Percentiles rank a stretch among this genome's conserved stretches.
Evolutionary conservation across 2,888 invertebrate genomes (phyloP).

Genomic region (Lepidocyrtinus sp.): DNA sequence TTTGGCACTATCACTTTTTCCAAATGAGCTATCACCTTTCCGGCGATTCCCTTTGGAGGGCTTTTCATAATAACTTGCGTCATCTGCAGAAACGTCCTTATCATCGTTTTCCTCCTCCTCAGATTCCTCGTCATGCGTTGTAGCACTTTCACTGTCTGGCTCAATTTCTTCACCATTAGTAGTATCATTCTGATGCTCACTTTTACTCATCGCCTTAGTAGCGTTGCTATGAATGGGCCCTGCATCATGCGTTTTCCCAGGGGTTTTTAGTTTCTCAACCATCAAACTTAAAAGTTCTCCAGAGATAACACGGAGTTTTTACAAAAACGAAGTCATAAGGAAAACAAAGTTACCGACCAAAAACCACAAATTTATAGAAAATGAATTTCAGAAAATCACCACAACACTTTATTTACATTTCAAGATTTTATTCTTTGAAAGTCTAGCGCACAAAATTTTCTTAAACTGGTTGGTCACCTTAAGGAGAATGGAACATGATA

Average conservation of each 20-base stretch:
- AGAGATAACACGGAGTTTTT: no score
- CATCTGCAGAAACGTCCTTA: conserved; percentile 21
- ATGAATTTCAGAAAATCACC: neutral
- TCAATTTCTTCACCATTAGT: conserved; percentile 35
- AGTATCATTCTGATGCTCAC: conserved; percentile 46
- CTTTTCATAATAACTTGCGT: conserved; percentile 22
- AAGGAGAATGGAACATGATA: neutral
- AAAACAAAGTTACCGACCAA: no score
- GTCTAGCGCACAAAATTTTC: no score
- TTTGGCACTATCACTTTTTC: conserved; percentile 45
- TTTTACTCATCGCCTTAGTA: conserved; percentile 55
- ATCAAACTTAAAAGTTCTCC: conserved; percentile 14
- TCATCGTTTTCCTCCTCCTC: conserved; percentile 42
- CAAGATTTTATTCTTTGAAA: no score
- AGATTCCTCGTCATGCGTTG: conserved; percentile 38
- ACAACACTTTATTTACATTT: neutral
- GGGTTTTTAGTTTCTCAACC: conserved; percentile 50
- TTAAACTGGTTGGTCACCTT: neutral
- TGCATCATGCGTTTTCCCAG: conserved; percentile 46
- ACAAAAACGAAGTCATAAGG: neutral
- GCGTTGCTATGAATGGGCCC: conserved; percentile 40
- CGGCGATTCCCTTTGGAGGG: neutral
- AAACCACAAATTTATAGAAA: neutral
- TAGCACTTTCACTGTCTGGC: conserved; percentile 47
- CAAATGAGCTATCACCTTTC: conserved; percentile 14